Conservation (phyloP, 1,140 invertebrate species). For the Drosophila micromelanica region DNA sequence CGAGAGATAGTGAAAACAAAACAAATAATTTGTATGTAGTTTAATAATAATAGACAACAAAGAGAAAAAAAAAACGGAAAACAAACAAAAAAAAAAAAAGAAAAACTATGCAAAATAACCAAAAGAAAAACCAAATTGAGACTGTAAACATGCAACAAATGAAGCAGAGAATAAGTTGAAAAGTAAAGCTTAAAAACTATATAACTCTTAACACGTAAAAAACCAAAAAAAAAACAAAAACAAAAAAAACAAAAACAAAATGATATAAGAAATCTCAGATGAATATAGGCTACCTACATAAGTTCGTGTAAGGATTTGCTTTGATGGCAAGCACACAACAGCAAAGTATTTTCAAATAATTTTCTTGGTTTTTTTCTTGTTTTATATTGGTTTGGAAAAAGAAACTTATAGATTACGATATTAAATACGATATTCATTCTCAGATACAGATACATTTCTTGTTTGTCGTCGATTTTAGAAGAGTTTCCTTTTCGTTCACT, state of each 20-base stretch:
- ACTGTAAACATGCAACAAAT: slow-evolving; percentile 76
- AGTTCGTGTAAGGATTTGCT: slow-evolving; percentile 71
- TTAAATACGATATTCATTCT: neutral
- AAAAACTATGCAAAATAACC: slow-evolving; percentile 79
- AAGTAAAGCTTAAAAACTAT: slow-evolving; percentile 54
- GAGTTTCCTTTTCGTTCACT: slow-evolving; percentile 17
- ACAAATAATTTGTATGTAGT: slow-evolving; percentile 78
- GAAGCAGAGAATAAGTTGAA: slow-evolving; percentile 59
- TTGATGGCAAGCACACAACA: slow-evolving; percentile 27
- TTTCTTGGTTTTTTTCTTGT: slow-evolving; percentile 19
- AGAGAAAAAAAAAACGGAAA: slow-evolving; percentile 65
- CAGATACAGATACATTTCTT: slow-evolving; percentile 6
- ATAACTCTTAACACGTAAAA: slow-evolving; percentile 61
- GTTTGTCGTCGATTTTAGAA: slow-evolving; percentile 2
- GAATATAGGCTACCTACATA: slow-evolving; percentile 79
- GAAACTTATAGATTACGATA: neutral
- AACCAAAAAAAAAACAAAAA: slow-evolving; percentile 17
- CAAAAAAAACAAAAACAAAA: slow-evolving; percentile 4
- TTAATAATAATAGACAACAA: slow-evolving; percentile 64
- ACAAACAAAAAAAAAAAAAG: slow-evolving; percentile 74
- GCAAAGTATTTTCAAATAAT: slow-evolving; percentile 28
- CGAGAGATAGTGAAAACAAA: slow-evolving; percentile 60
- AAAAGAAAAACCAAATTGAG: slow-evolving; percentile 77
- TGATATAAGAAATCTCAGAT: slow-evolving; percentile 52
- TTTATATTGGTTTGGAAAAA: neutral